A percentile compares a stretch with the other conserved stretches of the same genome.
Evolutionary conservation across 2,113 vertebrate species (phyloP).

Genomic region (Pantherophis guttatus): DNA sequence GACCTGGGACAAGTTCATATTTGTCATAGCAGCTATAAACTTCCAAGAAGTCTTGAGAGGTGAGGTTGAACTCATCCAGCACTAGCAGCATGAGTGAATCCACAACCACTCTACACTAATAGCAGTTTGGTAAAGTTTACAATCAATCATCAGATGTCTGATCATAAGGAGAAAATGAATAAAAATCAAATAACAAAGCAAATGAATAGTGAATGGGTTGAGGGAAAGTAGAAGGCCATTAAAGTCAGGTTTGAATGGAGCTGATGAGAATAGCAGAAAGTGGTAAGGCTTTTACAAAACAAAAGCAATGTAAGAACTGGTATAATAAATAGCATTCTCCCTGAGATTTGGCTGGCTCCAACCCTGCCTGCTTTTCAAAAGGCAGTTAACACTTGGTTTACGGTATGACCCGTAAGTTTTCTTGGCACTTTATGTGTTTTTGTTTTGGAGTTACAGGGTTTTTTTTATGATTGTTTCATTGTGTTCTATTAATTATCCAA

Average conservation of each 20-base stretch:
- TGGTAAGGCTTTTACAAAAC: neutral
- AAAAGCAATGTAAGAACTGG: neutral
- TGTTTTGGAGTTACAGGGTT: neutral
- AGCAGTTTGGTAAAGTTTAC: neutral
- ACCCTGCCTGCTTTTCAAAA: neutral
- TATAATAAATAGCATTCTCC: neutral
- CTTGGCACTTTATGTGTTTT: neutral
- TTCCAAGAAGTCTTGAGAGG: neutral
- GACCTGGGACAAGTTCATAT: neutral
- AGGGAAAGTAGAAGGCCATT: neutral
- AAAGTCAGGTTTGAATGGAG: neutral
- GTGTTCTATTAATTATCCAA: neutral
- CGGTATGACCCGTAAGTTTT: neutral
- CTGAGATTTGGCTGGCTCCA: neutral
- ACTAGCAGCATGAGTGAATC: neutral
- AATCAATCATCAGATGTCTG: neutral
- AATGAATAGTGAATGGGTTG: neutral
- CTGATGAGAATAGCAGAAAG: neutral
- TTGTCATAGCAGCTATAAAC: neutral
- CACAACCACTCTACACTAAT: neutral
- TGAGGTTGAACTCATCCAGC: neutral
- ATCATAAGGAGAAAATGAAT: neutral
- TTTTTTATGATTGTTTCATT: neutral
- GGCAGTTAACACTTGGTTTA: neutral
- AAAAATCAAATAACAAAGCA: neutral